phyloP scores from a whole-genome alignment of 2,113 vertebrate species.

The Hoplias malabaricus region DNA sequence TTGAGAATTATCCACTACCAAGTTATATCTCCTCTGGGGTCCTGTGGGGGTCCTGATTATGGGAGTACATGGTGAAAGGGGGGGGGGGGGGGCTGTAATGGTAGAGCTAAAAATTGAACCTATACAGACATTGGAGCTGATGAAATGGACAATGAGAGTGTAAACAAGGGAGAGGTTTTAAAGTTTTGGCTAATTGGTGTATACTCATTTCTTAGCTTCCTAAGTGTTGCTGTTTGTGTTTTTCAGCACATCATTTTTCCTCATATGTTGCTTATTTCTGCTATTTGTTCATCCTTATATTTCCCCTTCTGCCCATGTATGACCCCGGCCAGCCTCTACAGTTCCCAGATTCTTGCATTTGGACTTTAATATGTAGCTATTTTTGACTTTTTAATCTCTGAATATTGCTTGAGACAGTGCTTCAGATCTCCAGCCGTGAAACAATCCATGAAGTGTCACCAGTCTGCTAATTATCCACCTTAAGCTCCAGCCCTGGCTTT shows the following conservation, averaged over 20 bases:
- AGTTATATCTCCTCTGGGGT: too few relatives aligned
- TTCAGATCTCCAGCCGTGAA: neutral
- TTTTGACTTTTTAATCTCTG: neutral
- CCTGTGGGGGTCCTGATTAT: too few relatives aligned
- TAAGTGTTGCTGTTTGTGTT: neutral
- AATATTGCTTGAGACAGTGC: neutral
- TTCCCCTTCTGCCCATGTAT: neutral
- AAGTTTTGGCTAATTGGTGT: too few relatives aligned
- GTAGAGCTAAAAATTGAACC: too few relatives aligned
- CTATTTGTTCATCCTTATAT: neutral
- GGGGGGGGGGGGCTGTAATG: too few relatives aligned
- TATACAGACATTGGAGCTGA: too few relatives aligned
- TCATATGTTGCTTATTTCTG: neutral
- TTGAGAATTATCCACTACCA: too few relatives aligned
- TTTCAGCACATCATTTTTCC: neutral
- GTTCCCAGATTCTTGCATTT: neutral
- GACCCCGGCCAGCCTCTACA: neutral
- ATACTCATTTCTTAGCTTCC: neutral
- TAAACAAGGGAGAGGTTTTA: too few relatives aligned
- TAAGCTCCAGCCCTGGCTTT: neutral
- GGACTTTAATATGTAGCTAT: neutral
- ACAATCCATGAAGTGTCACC: neutral
- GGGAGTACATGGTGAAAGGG: too few relatives aligned
- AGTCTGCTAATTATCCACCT: neutral
- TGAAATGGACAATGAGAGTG: too few relatives aligned